These are phyloP conservation scores for Ictalurus punctatus DNA, from an alignment of 2,113 vertebrate genomes.

Conservation along the genomic window DNA sequence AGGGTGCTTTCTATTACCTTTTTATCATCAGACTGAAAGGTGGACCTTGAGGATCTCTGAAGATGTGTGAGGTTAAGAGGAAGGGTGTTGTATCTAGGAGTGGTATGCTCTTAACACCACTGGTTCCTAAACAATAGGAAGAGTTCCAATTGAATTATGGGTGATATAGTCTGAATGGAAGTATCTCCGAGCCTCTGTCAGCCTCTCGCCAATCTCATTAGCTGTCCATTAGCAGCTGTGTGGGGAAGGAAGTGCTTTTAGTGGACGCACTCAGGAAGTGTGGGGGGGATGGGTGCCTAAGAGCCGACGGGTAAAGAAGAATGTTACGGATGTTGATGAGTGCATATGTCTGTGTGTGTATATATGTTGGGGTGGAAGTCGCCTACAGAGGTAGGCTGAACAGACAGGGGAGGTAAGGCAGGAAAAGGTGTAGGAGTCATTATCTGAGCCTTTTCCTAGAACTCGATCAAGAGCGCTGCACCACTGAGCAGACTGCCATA, in stretches of 20 bases:
- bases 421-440: constrained; percentile 47
- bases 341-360: constrained; percentile 32
- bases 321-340: constrained; percentile 41
- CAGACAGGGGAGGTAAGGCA: constrained; percentile 30
- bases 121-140: constrained; percentile 46
- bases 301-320: constrained; percentile 36
- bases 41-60: constrained; percentile 8
- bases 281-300: constrained; percentile 35
- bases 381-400: constrained; percentile 26
- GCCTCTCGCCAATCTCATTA: constrained; percentile 90
- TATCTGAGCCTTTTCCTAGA: constrained; percentile 34
- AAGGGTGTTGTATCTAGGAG: neutral
- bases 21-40: constrained; percentile 6
- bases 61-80: constrained; percentile 20
- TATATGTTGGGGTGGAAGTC: constrained; percentile 32
- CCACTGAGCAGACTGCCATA: constrained; percentile 41
- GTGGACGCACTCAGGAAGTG: constrained; percentile 61
- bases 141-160: constrained; percentile 86
- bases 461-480: constrained; percentile 33
- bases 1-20: neutral
- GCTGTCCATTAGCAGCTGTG: constrained; percentile 83
- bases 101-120: constrained; percentile 35
- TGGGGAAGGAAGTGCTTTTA: constrained; percentile 70
- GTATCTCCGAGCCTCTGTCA: constrained; percentile 84
- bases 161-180: constrained; percentile 89